A percentile compares a stretch with the other conserved stretches of the same genome.
These are phyloP conservation scores for Anodontia alba DNA, from an alignment of 2,888 invertebrate genomes.

Conservation along the genomic window DNA sequence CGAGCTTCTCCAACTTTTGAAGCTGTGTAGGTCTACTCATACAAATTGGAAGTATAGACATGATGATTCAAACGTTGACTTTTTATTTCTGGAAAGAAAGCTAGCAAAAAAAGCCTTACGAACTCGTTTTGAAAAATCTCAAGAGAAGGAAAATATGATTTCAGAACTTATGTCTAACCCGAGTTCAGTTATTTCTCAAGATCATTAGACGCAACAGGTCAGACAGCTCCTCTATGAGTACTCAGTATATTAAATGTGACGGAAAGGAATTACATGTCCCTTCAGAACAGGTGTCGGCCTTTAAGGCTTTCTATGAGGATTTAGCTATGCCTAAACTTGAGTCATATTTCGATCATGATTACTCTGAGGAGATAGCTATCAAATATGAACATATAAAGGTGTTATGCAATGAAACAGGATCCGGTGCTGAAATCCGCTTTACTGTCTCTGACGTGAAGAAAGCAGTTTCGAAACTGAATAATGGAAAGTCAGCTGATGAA, in stretches of 20 bases:
- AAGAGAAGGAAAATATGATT: neutral
- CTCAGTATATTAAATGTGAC: neutral
- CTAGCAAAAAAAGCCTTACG: neutral
- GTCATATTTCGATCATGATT: too few species aligned
- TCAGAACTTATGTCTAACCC: constrained; percentile 2
- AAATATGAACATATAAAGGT: too few species aligned
- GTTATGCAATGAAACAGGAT: neutral
- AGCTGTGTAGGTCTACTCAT: neutral
- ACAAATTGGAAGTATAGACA: neutral
- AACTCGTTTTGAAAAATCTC: neutral
- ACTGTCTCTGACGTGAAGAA: too few species aligned
- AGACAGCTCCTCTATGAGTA: neutral
- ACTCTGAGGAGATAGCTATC: too few species aligned
- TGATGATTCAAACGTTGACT: neutral
- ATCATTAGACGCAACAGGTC: neutral
- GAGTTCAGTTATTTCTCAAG: constrained; percentile 1
- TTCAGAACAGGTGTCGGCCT: neutral
- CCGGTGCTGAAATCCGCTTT: too few species aligned
- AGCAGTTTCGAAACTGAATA: too few species aligned
- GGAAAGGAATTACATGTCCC: neutral
- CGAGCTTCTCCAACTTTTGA: neutral
- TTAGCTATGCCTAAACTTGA: neutral
- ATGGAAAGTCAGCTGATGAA: too few species aligned
- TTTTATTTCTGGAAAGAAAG: neutral
- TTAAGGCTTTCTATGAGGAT: neutral